Percentiles rank a stretch among this genome's conserved stretches.
Evolutionary conservation across 1,140 invertebrate species (phyloP).

Genomic region (Dryas iulia): DNA sequence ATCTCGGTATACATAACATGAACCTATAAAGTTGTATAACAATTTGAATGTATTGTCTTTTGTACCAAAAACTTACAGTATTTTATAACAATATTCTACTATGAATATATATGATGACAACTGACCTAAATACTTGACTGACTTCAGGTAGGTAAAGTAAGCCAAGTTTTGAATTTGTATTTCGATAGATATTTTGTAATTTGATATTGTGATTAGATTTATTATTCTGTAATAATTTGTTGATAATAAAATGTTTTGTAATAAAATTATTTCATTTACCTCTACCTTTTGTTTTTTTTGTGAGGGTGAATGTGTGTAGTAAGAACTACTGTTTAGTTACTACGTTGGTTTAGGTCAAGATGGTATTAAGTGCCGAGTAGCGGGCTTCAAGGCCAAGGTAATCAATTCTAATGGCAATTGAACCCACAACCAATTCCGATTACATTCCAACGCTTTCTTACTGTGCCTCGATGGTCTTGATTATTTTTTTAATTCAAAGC

Average conservation of each 20-base stretch:
- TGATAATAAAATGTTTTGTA: constrained; percentile 54
- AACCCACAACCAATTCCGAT: too few species aligned
- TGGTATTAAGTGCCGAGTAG: too few species aligned
- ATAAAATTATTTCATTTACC: constrained; percentile 33
- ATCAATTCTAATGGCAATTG: too few species aligned
- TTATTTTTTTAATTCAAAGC: too few species aligned
- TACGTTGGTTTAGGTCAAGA: too few species aligned
- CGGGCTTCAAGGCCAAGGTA: too few species aligned
- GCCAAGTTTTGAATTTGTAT: constrained; percentile 24
- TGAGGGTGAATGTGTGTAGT: too few species aligned
- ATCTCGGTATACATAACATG: constrained; percentile 11
- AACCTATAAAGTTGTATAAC: constrained; percentile 2
- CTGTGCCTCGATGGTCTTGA: too few species aligned
- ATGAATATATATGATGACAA: constrained; percentile 17
- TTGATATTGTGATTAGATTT: constrained; percentile 62
- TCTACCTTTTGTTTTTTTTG: not conserved
- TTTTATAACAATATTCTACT: constrained; percentile 2
- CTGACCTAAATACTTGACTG: constrained; percentile 28
- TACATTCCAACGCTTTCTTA: too few species aligned
- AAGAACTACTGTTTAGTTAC: too few species aligned
- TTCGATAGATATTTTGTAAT: constrained; percentile 46
- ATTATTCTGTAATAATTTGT: constrained; percentile 47
- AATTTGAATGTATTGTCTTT: constrained; percentile 2
- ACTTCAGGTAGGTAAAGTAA: constrained; percentile 16
- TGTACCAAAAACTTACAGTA: not conserved